Evolutionary conservation across 2,797 vertebrate species (phyloP), one percentile per base, ranked within the genome.

Genomic region (Sebastes oblongus): DNA sequence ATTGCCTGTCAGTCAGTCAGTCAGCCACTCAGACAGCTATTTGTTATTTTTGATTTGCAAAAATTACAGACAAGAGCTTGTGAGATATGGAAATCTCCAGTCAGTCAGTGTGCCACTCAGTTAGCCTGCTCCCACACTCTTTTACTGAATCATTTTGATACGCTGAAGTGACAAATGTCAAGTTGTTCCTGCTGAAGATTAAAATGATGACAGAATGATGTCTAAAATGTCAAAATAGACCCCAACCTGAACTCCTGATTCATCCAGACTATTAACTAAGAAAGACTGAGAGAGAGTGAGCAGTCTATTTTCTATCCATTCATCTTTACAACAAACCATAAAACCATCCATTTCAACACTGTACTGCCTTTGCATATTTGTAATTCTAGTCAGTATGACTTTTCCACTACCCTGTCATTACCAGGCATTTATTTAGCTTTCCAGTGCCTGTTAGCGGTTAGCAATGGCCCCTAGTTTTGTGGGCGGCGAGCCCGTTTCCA

Each of bases 351-450:
- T 83, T 83, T 88, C 69, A 32, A 1, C 70, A 32, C 67, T 74
- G 65, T 9, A 30, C 80, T 66, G 75, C 30, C 66, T 60, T 62
- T 65, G 54, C 91, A 93, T 93, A 87, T 81, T 92, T 91, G 90
- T 60, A 83, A 89, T 88, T 87, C 76, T 88, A 88, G 83, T 80
- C 78, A 14, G 80, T 80, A 55, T 70, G 73, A 82, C 27, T 83
- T 85, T 87, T 89, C 75, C 73, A 54, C 86, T 83, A 88, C 92
- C 88, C 92, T 91, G 88, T 94, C 82, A 93, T 94, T 93, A 95
- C 80, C 9, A 88, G 86, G 46, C 82, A 83, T 89, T 93, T 87
- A 95, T 95, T 95, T 94, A 89, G 86, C 91, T 92, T 93, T 89
- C 91, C 81, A 88, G 85, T 77, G 91, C 86, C 90, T 89, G 86